phyloP scores from a whole-genome alignment of 2,113 vertebrate genomes.

The Rissa tridactyla region DNA sequence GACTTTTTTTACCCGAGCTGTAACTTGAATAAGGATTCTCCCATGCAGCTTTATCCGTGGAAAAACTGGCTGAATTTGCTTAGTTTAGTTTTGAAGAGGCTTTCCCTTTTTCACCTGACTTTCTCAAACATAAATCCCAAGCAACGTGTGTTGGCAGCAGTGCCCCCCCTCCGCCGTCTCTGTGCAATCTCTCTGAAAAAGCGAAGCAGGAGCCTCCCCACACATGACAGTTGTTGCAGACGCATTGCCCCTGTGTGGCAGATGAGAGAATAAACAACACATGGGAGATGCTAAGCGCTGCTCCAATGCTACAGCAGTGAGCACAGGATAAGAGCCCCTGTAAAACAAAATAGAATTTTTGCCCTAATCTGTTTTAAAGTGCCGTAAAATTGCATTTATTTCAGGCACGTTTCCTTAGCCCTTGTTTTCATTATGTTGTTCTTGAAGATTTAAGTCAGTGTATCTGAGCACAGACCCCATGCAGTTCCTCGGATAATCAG shows the following conservation, averaged over 20 bases:
- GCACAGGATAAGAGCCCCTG: neutral
- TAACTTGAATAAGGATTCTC: neutral
- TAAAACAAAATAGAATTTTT: slow-evolving; percentile 25
- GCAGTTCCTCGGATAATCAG: neutral
- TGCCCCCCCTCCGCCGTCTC: neutral
- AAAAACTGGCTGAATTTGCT: neutral
- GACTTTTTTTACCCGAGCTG: neutral
- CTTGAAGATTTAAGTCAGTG: neutral
- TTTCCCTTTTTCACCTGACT: neutral
- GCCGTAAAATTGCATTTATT: slow-evolving; percentile 9
- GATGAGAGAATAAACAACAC: slow-evolving; percentile 38
- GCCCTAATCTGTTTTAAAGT: neutral
- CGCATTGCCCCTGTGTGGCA: slow-evolving; percentile 62
- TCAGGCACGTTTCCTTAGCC: neutral
- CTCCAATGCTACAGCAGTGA: neutral
- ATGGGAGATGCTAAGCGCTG: neutral
- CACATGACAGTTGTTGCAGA: slow-evolving; percentile 38
- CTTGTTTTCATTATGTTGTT: neutral
- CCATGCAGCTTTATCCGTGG: neutral
- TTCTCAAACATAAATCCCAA: neutral
- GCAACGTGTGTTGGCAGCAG: neutral
- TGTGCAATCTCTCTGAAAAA: neutral
- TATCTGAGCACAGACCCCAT: neutral
- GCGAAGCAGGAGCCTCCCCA: neutral
- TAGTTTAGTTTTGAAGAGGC: neutral